A percentile compares a stretch with the other conserved stretches of the same genome.
Evolutionary conservation across 1,140 invertebrate genomes (phyloP).

Genomic region (Berghia stephanieae): DNA sequence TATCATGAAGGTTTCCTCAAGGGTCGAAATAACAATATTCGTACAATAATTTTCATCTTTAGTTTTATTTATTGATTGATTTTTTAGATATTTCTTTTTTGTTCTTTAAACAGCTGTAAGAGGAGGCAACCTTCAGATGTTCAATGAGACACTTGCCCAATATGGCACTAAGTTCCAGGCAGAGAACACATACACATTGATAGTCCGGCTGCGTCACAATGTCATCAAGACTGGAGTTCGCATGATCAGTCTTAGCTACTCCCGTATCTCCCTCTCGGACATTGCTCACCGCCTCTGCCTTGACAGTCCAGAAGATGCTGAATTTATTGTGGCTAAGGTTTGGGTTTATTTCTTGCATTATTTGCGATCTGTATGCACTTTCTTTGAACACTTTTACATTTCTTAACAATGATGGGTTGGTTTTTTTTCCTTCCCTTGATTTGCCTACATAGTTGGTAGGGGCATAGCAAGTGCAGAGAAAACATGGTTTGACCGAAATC

Average conservation of each 20-base stretch:
- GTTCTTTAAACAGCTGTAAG: conserved; percentile 78
- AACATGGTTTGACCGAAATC: too few relatives aligned
- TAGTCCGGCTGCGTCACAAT: conserved; percentile 91
- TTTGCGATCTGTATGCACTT: too few relatives aligned
- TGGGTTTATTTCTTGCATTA: not conserved
- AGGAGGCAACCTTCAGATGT: conserved; percentile 91
- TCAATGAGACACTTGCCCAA: conserved; percentile 92
- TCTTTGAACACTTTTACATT: too few relatives aligned
- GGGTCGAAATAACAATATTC: not conserved
- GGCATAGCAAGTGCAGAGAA: too few relatives aligned
- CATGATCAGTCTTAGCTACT: conserved; percentile 96
- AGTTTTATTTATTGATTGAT: not conserved
- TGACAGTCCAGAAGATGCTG: conserved; percentile 96
- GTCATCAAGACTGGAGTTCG: conserved; percentile 99
- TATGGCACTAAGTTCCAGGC: conserved; percentile 67
- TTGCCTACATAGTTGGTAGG: too few relatives aligned
- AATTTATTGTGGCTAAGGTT: conserved; percentile 97
- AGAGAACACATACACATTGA: conserved; percentile 95
- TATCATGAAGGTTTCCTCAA: not conserved
- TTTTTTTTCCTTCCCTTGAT: too few relatives aligned
- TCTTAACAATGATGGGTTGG: too few relatives aligned
- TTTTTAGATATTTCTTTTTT: conserved; percentile 10
- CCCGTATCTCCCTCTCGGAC: conserved; percentile 92
- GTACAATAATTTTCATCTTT: not conserved
- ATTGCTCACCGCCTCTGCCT: conserved; percentile 93